These are phyloP conservation scores for Pissodes strobi DNA, from an alignment of 1,140 invertebrate genomes.

Conservation along the genomic window DNA sequence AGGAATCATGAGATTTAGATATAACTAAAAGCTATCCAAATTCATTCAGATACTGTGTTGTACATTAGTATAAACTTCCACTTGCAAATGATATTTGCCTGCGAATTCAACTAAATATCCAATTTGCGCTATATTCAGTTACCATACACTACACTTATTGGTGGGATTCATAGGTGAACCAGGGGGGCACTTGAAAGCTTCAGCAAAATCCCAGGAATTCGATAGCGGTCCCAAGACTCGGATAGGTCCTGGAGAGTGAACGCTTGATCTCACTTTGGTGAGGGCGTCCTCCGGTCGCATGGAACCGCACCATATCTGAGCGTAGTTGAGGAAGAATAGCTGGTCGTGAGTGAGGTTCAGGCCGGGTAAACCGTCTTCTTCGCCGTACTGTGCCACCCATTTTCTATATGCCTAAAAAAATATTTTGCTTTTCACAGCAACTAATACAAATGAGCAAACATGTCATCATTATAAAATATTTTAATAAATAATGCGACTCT, in stretches of 20 bases:
- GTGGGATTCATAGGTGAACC: constrained; percentile 89
- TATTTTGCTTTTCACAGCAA: no score
- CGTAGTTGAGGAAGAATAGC: constrained; percentile 88
- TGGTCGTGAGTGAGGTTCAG: constrained; percentile 84
- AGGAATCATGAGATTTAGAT: no score
- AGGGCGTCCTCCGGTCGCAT: constrained; percentile 95
- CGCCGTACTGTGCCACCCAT: constrained; percentile 73
- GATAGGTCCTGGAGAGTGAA: constrained; percentile 93
- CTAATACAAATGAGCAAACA: no score
- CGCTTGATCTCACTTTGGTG: constrained; percentile 91
- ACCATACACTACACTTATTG: constrained; percentile 94
- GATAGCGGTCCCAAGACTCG: constrained; percentile 89
- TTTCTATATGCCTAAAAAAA: constrained; percentile 78
- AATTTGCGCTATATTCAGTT: constrained; percentile 48
- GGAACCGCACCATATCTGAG: constrained; percentile 95
- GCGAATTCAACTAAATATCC: background rate
- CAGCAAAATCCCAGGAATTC: constrained; percentile 89
- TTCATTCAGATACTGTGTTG: no score
- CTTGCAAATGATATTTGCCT: no score
- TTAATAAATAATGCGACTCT: no score
- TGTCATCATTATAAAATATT: no score
- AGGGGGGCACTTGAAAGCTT: constrained; percentile 76
- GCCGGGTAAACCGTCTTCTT: constrained; percentile 75
- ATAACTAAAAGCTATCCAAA: no score
- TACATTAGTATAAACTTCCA: no score